A percentile compares a stretch with the other conserved stretches of the same genome.
Evolutionary conservation across 1,140 invertebrate species (phyloP).

Genomic region (Pectinophora gossypiella): DNA sequence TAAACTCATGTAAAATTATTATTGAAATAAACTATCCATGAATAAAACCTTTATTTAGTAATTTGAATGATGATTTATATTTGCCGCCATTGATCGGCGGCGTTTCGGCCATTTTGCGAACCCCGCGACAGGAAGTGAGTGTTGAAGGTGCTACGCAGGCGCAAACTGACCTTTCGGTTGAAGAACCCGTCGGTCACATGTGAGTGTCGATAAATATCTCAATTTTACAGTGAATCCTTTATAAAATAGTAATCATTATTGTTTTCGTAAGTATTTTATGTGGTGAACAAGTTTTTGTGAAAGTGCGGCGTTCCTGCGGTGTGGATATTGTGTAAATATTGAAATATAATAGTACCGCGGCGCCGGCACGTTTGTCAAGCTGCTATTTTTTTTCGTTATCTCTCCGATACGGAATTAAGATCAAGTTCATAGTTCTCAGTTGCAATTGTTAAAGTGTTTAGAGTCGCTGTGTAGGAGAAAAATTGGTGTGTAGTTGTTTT

Average conservation of each 20-base stretch:
- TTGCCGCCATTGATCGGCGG: conserved; percentile 49
- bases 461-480: conserved; percentile 24
- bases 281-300: conserved; percentile 63
- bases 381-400: conserved; percentile 55
- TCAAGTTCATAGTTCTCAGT: conserved; percentile 31
- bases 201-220: conserved; percentile 76
- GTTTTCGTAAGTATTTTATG: conserved; percentile 72
- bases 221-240: conserved; percentile 64
- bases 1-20: no score
- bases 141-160: conserved; percentile 75
- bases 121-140: conserved; percentile 74
- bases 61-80: conserved; percentile 21
- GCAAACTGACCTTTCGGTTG: conserved; percentile 76
- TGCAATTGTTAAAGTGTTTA: conserved; percentile 22
- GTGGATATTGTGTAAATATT: conserved; percentile 61
- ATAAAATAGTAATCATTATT: conserved; percentile 55
- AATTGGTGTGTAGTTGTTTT: conserved; percentile 29
- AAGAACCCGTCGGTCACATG: conserved; percentile 76
- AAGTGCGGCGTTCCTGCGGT: conserved; percentile 38
- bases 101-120: conserved; percentile 61
- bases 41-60: no score
- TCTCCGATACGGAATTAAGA: conserved; percentile 34
- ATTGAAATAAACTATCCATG: no score
- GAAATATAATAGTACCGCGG: conserved; percentile 50
- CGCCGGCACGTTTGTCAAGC: conserved; percentile 71